These are phyloP conservation scores for Sebastes elongatus DNA, from an alignment of 2,797 vertebrate species.

Conservation along the genomic window DNA sequence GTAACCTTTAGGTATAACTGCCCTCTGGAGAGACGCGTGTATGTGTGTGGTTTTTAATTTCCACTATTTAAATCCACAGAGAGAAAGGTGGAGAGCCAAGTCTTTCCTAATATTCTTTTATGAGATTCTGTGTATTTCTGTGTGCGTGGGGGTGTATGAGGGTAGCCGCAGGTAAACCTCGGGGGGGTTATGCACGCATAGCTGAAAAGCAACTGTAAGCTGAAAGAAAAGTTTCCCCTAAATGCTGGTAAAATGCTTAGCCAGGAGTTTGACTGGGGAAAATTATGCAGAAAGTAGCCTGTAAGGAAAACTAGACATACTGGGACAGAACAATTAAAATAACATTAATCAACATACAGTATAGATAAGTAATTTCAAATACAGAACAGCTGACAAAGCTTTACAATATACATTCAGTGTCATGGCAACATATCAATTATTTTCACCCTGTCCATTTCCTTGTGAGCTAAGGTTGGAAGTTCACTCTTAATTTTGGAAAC, in stretches of 20 bases:
- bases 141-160: not conserved
- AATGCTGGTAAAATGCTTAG: conserved; percentile 37
- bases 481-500: not conserved
- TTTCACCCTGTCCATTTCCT: not conserved
- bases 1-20: not conserved
- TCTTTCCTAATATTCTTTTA: conserved; percentile 27
- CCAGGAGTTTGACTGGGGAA: conserved; percentile 2
- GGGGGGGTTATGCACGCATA: not conserved
- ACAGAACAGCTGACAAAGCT: not conserved
- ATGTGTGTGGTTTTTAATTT: conserved; percentile 16
- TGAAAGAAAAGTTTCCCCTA: conserved; percentile 32
- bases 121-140: conserved; percentile 21
- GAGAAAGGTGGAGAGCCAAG: not conserved
- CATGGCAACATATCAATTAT: not conserved
- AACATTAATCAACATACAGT: not conserved
- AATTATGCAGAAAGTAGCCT: conserved; percentile 1
- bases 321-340: not conserved
- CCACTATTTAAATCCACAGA: conserved; percentile 1
- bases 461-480: not conserved
- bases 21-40: not conserved
- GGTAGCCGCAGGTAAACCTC: conserved; percentile 31
- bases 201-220: conserved; percentile 29
- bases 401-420: not conserved
- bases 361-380: not conserved
- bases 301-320: not conserved